phyloP scores from a whole-genome alignment of 1,140 invertebrate species.

The Elysia chlorotica region DNA sequence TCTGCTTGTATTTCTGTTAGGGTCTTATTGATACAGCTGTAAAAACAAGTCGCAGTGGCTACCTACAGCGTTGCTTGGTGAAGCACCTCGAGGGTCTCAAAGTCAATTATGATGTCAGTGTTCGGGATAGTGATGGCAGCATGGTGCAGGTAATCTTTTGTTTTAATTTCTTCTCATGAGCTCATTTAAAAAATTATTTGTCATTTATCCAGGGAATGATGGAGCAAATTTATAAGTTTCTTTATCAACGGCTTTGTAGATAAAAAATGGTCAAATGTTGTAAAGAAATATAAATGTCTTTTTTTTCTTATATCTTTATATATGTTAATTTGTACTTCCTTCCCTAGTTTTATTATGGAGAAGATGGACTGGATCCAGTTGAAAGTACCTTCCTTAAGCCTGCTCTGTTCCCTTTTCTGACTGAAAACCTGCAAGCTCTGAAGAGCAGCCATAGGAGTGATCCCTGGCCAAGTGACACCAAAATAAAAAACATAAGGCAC shows the following conservation, averaged over 20 bases:
- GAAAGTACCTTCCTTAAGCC: slow-evolving; percentile 84
- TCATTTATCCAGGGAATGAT: too few species aligned
- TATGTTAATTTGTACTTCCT: too few species aligned
- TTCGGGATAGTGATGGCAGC: slow-evolving; percentile 91
- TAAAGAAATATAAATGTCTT: too few species aligned
- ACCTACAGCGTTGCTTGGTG: slow-evolving; percentile 95
- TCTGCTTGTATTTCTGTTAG: too few species aligned
- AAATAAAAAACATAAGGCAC: slow-evolving; percentile 28
- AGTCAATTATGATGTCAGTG: slow-evolving; percentile 91
- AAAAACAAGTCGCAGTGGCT: slow-evolving; percentile 94
- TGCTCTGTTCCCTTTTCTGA: slow-evolving; percentile 80
- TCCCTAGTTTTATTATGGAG: slow-evolving; percentile 86
- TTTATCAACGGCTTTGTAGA: too few species aligned
- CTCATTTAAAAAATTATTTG: too few species aligned
- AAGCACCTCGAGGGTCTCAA: slow-evolving; percentile 96
- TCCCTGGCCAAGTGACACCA: neutral
- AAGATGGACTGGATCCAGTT: slow-evolving; percentile 93
- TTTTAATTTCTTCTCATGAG: too few species aligned
- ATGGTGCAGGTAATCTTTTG: slow-evolving; percentile 93
- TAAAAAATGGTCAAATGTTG: too few species aligned
- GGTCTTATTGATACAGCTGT: slow-evolving; percentile 76
- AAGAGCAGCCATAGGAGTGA: neutral
- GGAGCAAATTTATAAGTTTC: too few species aligned
- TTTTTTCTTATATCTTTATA: too few species aligned
- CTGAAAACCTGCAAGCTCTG: slow-evolving; percentile 70